Base-by-base conservation (phyloP, 2,888 invertebrate species). In the Prenolepis imparis region DNA sequence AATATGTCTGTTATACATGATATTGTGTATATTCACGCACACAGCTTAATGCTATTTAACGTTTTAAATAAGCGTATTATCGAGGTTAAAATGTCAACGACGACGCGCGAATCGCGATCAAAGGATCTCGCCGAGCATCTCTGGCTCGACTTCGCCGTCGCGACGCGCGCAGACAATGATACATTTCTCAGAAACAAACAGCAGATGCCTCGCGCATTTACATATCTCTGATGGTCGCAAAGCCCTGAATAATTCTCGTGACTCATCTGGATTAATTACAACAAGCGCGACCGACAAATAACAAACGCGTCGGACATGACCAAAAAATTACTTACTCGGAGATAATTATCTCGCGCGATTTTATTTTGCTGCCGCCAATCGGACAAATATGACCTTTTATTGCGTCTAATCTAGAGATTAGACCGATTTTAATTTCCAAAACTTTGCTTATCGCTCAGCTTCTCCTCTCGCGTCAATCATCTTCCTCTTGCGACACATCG, bases 181-280 rank as follows among this genome's bases (percentile, higher is more conserved):
- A 36, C 32, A 24, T 36, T 84, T 75, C 75, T 63, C 24, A 18
- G 84, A 70, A 82, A 66, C 73, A 73, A 81, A 52, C 52, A 44
- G 48, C 66, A 70, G 72, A 82, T 67, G 61, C 21, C 15, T 9
- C 12, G 41, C 24, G 11, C 41, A 74, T 59, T 67, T 82, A 74
- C 67, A 67, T 82, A 52, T 67, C 81, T 66, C 15, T 28, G 57
- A 48, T 6, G 66, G 28, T 72, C 12, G 67, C 48, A 73, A 84
- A 73, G 61, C 21, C 41, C 24, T 82, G 84, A 84, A 84, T 73
- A 84, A 84, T 73, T 82, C 48, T 67, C 32, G 18, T 68, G 82
- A 73, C 48, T 82, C 64, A 73, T 57, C n/a, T 52, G 41, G 52
- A 48, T 63, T 78, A 67, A 84, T 85, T 85, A 68, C 3, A 28